Evolutionary conservation across 2,113 vertebrate species (phyloP), one percentile per base, ranked within the genome.

Genomic region (Murina feae): DNA sequence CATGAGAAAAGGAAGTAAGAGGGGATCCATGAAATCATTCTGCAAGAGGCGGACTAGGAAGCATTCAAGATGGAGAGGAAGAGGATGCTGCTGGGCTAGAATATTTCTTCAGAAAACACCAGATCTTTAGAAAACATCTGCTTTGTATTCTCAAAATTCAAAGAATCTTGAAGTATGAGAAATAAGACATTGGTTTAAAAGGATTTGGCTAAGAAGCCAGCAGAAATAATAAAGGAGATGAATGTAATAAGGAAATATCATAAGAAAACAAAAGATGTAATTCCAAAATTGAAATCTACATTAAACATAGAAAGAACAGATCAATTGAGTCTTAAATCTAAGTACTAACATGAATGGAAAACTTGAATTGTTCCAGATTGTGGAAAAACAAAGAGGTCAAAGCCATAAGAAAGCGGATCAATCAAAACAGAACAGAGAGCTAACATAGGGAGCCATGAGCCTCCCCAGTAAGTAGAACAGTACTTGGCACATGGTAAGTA

Each of bases 111-210:
- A 66, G 72, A 88, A 90, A 85, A 80, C 7, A 69, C 39, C 37
- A 23, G 35, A 58, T 66, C n/a, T 74, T 78, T 83, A 47, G 18
- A 78, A 90, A 79, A 80, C 85, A 66, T 89, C 80, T 93, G 63
- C 10, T 92, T 69, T 74, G 39, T 63, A 37, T 92, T 92, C 91
- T 94, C 80, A 42, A 18, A 86, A 82, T 72, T 90, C 60, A 82
- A 28, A 86, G 65, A 91, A 96, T 74, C 42, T 37, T 65, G 9
- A 82, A 84, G 75, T 51, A 28, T 63, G 32, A 89, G 85, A 92
- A 93, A 66, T 84, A 60, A 89, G 47, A 63, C 53, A 30, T 51
- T 49, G 21, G 58, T 65, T 93, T 71, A 71, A 81, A 79, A 84
- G 53, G 32, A 25, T 83, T 44, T 85, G 74, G 68, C 68, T 37